Conservation (phyloP, 2,113 vertebrate genomes). For the Myotis yumanensis region DNA sequence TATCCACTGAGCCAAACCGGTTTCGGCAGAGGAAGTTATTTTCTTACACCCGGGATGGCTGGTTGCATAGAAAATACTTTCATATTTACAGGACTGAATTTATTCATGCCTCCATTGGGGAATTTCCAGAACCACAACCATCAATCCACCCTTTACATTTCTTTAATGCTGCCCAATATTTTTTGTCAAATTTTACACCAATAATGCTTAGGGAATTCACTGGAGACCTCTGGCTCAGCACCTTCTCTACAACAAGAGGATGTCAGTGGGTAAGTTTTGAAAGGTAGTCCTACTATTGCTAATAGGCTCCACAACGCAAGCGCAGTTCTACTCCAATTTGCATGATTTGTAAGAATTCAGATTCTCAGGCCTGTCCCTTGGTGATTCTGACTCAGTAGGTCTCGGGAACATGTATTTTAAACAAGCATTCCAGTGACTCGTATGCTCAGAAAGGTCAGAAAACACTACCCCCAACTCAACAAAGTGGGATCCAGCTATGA, state of each 20-base stretch:
- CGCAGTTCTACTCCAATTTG: neutral
- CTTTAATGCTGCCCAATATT: neutral
- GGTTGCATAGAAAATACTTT: conserved; percentile 19
- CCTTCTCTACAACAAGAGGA: neutral
- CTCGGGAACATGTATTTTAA: neutral
- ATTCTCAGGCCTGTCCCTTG: neutral
- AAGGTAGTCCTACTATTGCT: conserved; percentile 23
- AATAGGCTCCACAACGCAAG: neutral
- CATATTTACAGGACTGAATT: conserved; percentile 23
- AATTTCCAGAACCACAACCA: neutral
- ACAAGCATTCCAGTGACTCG: neutral
- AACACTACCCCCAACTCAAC: neutral
- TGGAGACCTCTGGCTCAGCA: conserved; percentile 21
- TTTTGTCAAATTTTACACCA: neutral
- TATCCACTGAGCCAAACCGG: no score
- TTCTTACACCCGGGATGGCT: neutral
- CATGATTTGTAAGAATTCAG: neutral
- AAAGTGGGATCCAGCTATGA: conserved; percentile 22
- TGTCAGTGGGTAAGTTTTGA: conserved; percentile 42
- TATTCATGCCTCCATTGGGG: neutral
- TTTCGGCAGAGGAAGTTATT: conserved; percentile 56
- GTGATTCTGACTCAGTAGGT: neutral
- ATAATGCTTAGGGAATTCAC: conserved; percentile 43
- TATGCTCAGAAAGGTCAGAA: neutral
- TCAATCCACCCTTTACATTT: conserved; percentile 24